Conservation (phyloP, 2,888 invertebrate species). For the Acronicta aceris region DNA sequence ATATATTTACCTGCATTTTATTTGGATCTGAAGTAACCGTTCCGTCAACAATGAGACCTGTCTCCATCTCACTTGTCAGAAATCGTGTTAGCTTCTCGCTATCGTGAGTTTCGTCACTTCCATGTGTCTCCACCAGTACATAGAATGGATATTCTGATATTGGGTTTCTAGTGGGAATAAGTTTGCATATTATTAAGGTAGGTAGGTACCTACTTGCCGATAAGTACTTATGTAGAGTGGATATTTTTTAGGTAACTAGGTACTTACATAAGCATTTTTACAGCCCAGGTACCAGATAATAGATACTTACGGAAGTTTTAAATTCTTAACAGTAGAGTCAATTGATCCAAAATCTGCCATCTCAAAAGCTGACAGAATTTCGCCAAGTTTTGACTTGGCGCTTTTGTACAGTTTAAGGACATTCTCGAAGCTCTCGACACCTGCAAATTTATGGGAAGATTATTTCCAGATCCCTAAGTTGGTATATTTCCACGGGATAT, state of each 20-base stretch:
- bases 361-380: constrained; percentile 98
- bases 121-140: constrained; percentile 96
- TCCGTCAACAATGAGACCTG: constrained; percentile 94
- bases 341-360: constrained; percentile 95
- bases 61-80: constrained; percentile 92
- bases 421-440: constrained; percentile 93
- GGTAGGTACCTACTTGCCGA: too few species aligned
- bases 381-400: constrained; percentile 94
- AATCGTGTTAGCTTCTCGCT: constrained; percentile 95
- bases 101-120: constrained; percentile 95
- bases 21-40: constrained; percentile 95
- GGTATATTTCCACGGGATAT: too few species aligned
- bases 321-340: constrained; percentile 90
- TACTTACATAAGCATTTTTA: not conserved
- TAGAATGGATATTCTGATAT: constrained; percentile 93
- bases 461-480: too few species aligned
- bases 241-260: too few species aligned
- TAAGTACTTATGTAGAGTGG: too few species aligned
- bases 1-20: constrained; percentile 91
- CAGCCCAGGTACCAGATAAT: too few species aligned
- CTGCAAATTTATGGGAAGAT: constrained; percentile 71
- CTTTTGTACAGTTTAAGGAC: constrained; percentile 93
- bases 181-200: too few species aligned
- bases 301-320: constrained; percentile 81
- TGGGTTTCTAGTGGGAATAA: constrained; percentile 81